These are phyloP conservation scores for Ectemnius continuus DNA, from an alignment of 2,888 invertebrate genomes.

Conservation along the genomic window DNA sequence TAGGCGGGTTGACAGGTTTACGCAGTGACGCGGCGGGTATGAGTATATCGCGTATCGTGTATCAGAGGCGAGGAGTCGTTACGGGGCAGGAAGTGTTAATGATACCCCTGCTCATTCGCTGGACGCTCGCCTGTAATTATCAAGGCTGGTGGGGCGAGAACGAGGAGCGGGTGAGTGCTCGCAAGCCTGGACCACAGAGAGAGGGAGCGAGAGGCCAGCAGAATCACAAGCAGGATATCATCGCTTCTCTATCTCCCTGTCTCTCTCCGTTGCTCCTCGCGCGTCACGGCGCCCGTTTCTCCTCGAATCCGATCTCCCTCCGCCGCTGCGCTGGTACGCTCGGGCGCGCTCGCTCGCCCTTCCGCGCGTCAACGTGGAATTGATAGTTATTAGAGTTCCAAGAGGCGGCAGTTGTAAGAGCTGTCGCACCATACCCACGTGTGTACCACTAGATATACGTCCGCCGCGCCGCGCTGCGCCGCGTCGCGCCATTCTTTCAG, in stretches of 20 bases:
- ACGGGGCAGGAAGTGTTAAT: slow-evolving; percentile 77
- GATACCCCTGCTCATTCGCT: slow-evolving; percentile 77
- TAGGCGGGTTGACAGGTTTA: slow-evolving; percentile 72
- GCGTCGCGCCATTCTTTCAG: not conserved
- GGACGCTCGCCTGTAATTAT: slow-evolving; percentile 76
- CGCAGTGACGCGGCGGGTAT: slow-evolving; percentile 63
- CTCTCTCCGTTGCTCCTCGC: slow-evolving; percentile 17
- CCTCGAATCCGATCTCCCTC: not conserved
- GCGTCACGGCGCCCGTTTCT: no score
- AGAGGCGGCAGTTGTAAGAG: slow-evolving; percentile 6
- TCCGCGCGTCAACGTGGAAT: slow-evolving; percentile 46
- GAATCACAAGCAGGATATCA: slow-evolving; percentile 53
- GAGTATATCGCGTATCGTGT: slow-evolving; percentile 67
- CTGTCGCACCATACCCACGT: not conserved
- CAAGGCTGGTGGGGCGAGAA: slow-evolving; percentile 64
- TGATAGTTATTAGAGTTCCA: slow-evolving; percentile 60
- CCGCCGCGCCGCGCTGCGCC: no score
- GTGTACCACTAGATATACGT: not conserved
- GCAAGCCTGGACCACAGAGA: slow-evolving; percentile 24
- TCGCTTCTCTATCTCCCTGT: slow-evolving; percentile 29
- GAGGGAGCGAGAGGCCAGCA: slow-evolving; percentile 44
- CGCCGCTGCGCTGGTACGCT: not conserved
- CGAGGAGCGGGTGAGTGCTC: not conserved
- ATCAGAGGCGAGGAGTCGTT: slow-evolving; percentile 76
- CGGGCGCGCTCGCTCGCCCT: not conserved